phyloP scores from a whole-genome alignment of 1,140 invertebrate species.

The Drosophila micromelanica region DNA sequence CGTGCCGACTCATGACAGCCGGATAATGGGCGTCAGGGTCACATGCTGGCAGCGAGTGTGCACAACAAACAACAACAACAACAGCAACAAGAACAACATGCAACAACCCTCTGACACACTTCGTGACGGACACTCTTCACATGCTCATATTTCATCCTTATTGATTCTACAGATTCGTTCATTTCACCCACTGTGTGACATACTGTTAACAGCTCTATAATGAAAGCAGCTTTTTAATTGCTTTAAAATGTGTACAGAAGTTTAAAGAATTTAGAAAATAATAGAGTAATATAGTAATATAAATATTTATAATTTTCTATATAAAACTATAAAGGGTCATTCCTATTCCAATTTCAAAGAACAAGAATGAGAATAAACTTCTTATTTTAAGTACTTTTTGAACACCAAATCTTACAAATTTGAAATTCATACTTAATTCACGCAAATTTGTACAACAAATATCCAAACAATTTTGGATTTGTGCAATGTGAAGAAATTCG shows the following conservation, averaged over 20 bases:
- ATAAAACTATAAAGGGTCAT: too few species aligned
- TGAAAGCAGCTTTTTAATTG: not conserved
- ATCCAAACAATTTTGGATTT: too few species aligned
- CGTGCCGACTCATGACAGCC: constrained; percentile 22
- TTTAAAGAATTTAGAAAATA: not conserved
- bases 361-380: too few species aligned
- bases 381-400: too few species aligned
- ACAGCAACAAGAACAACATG: constrained; percentile 20
- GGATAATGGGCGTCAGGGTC: constrained; percentile 31
- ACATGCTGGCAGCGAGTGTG: constrained; percentile 19
- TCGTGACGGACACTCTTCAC: constrained; percentile 9
- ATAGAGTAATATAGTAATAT: too few species aligned
- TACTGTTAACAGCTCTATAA: not conserved
- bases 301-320: not conserved
- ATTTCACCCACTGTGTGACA: not conserved
- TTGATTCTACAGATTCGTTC: constrained; percentile 6
- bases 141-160: constrained; percentile 35
- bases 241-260: not conserved
- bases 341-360: too few species aligned
- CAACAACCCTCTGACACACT: constrained; percentile 36
- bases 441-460: too few species aligned
- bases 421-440: too few species aligned
- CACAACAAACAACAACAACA: constrained; percentile 11
- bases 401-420: too few species aligned
- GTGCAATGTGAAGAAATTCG: too few species aligned